phyloP scores from a whole-genome alignment of 2,797 vertebrate species.

The Notamacropus eugenii region DNA sequence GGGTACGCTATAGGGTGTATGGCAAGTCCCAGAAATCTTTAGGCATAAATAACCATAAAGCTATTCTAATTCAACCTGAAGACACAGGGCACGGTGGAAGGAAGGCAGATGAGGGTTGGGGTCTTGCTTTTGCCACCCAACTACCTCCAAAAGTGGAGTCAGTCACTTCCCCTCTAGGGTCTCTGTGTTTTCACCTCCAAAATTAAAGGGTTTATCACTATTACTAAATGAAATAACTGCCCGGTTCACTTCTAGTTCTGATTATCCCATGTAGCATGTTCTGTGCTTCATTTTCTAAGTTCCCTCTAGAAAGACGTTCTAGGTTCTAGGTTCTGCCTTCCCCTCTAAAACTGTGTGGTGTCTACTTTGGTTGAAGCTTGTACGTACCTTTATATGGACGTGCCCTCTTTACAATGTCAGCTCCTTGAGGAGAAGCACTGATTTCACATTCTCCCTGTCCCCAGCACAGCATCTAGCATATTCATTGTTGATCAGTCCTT shows the following conservation, averaged over 20 bases:
- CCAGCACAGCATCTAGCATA: too few species aligned
- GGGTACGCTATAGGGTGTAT: too few species aligned
- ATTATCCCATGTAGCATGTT: background rate
- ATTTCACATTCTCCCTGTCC: background rate
- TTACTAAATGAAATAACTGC: background rate
- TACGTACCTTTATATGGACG: background rate
- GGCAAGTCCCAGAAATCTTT: too few species aligned
- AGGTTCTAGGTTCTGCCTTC: background rate
- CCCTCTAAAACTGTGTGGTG: background rate
- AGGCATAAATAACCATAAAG: background rate
- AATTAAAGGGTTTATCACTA: background rate
- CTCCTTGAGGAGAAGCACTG: background rate
- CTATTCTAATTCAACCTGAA: background rate
- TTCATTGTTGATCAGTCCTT: background rate
- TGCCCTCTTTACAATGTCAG: background rate
- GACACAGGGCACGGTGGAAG: too few species aligned
- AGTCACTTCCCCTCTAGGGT: background rate
- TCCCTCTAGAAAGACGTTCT: background rate
- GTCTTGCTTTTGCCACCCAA: background rate
- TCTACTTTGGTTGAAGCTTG: background rate
- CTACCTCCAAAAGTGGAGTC: background rate
- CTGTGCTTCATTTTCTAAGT: background rate
- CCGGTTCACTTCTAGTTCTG: background rate
- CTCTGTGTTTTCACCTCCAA: background rate
- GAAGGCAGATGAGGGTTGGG: background rate